Evolutionary conservation across 2,888 invertebrate genomes (phyloP), one percentile per base, ranked within the genome.

Genomic region (Tridacna gigas): DNA sequence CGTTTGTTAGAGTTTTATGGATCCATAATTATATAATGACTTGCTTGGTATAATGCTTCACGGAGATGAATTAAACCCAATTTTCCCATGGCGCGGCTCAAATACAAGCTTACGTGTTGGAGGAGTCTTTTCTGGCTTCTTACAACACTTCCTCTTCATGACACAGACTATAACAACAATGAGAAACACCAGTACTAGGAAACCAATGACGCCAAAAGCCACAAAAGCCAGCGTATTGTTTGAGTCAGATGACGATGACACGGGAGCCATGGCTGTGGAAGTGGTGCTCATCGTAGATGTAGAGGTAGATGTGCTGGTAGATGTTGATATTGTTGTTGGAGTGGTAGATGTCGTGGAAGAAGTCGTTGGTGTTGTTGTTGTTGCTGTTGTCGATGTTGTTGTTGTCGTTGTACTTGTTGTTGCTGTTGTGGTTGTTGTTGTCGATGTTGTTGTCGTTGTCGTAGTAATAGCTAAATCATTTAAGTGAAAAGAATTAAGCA

Each of bases 341-440:
- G 74, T 20, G 37, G 61, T 61, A 0, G 71, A 18, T 3, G 71
- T 71, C 0, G 71, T 11, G 22, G 48, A 51, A 11, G 71, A 5
- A 25, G 60, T 60, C 5, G 74, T 28, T 28, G 74, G 28, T 37
- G 74, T 22, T 7, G 74, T 74, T 13, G 74, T 28, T 9, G 61
- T 26, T n/a, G 74, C 37, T 13, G 74, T 65, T 0, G 25, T 61
- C 5, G 74, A 69, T 15, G 77, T 60, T 22, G 69, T 77, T 25
- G 82, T 73, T 1, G 83, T 83, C 0, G 83, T 83, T 37, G 69
- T 45, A 2, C 48, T 47, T n/a, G 69, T 47, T 13, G 69, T 47
- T n/a, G 69, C 47, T 3, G 69, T 47, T 47, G 69, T 69, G n/a
- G 51, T 51, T 48, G 71, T 71, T 22, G 71, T 71, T 71, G 71